Conservation (phyloP, 2,797 vertebrate genomes). For the Crocodylus rhombifer region DNA sequence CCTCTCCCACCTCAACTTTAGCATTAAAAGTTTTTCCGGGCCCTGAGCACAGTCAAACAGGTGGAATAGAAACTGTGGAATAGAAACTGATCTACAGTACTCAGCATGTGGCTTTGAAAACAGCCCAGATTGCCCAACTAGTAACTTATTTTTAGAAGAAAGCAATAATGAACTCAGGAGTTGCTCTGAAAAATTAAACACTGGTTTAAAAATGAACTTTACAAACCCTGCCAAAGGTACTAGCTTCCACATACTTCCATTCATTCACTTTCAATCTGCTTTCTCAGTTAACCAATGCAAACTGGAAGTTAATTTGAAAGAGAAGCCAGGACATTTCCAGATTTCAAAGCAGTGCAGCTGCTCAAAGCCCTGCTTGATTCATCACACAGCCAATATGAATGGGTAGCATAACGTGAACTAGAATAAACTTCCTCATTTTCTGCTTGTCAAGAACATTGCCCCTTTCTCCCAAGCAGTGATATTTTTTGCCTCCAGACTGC, state of each 20-base stretch:
- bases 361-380: background rate
- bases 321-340: background rate
- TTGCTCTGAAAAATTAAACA: constrained; percentile 14
- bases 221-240: background rate
- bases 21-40: no score
- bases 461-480: background rate
- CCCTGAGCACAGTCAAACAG: no score
- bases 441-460: background rate
- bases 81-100: background rate
- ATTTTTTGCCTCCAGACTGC: background rate
- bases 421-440: background rate
- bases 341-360: background rate
- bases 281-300: background rate
- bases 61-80: no score
- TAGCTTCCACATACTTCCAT: background rate
- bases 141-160: background rate
- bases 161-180: background rate
- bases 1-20: no score
- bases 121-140: background rate
- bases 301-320: background rate
- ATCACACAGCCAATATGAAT: background rate
- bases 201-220: background rate
- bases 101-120: background rate
- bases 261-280: background rate
- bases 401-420: background rate